A percentile compares a stretch with the other conserved stretches of the same genome.
Evolutionary conservation across 2,113 vertebrate species (phyloP).

Genomic region (Sclerurus mexicanus): DNA sequence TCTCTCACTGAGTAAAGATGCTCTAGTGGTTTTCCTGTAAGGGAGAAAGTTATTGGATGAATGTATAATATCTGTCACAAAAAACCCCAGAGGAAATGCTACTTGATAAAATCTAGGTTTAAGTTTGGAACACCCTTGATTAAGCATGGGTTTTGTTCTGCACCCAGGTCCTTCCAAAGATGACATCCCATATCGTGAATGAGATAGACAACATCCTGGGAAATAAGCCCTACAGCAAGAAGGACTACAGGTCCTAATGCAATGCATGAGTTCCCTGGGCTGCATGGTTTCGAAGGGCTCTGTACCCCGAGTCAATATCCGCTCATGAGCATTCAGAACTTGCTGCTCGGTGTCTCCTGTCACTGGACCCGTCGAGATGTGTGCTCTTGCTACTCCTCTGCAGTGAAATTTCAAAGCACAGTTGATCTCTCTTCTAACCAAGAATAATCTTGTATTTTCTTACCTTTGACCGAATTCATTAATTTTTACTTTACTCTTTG

Average conservation of each 20-base stretch:
- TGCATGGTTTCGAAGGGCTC: constrained; percentile 69
- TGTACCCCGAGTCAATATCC: constrained; percentile 35
- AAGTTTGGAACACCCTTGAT: neutral
- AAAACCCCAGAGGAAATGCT: neutral
- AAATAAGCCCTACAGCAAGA: constrained; percentile 95
- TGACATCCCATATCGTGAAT: constrained; percentile 92
- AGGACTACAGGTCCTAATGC: constrained; percentile 93
- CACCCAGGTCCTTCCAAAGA: constrained; percentile 94
- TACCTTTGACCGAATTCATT: constrained; percentile 60
- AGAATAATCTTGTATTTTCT: constrained; percentile 73
- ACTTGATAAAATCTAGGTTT: neutral
- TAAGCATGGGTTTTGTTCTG: neutral
- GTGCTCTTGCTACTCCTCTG: constrained; percentile 74
- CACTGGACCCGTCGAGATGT: constrained; percentile 70
- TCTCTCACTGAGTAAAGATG: neutral
- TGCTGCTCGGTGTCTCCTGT: constrained; percentile 72
- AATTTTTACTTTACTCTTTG: constrained; percentile 59
- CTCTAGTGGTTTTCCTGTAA: neutral
- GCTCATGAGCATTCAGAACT: constrained; percentile 68
- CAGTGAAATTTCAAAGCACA: constrained; percentile 73
- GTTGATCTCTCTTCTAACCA: constrained; percentile 62
- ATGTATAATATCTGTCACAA: neutral
- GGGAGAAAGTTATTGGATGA: neutral
- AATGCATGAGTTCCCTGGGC: constrained; percentile 67
- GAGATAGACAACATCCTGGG: constrained; percentile 96